Evolutionary conservation across 1,140 invertebrate genomes (phyloP), one percentile per base, ranked within the genome.

Genomic region (Macrobrachium nipponense): DNA sequence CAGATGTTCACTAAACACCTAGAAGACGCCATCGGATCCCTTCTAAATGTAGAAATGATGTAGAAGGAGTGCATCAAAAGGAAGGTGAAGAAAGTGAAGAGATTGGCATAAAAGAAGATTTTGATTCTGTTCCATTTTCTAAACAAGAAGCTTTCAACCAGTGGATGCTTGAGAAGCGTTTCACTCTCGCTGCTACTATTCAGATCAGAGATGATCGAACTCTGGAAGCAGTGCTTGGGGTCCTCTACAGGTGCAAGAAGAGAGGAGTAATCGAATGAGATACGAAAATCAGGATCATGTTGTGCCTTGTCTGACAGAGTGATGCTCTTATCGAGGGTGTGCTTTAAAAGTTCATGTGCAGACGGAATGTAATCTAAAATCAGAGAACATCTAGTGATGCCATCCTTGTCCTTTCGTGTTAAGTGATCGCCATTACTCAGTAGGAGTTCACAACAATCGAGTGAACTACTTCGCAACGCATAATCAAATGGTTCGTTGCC

Each of bases 341-440:
- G 36, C 2, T 17, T 68, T 36, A 84, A 60, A 36, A 84, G 82
- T 0, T 84, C 44, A 12, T 58, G 17, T 11, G 82, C 73, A 51
- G 60, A 58, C 11, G 82, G 82, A 15, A 84, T 61, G 62, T 77
- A 44, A 43, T 68, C 58, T 6, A 84, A 61, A 11, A 84, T 18
- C 44, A 78, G 59, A 17, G 73, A 68, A 36, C 73, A 77, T 20
- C 82, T 59, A n/a, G 82, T 77, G 5, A 23, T n/a, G 17, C 43
- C 75, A 17, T 77, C 61, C 11, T 3, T 18, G 18, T 78, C 73
- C 44, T 12, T 23, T 2, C 58, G 73, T 23, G 82, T 84, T 60
- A 84, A 36, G 62, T 84, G 82, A 59, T 84, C 82, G 4, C 82
- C 82, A 59, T 84, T 77, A 23, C 51, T 84, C 82, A 84, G 44